These are phyloP conservation scores for Datnioides undecimradiatus DNA, from an alignment of 2,113 vertebrate species.

Conservation along the genomic window DNA sequence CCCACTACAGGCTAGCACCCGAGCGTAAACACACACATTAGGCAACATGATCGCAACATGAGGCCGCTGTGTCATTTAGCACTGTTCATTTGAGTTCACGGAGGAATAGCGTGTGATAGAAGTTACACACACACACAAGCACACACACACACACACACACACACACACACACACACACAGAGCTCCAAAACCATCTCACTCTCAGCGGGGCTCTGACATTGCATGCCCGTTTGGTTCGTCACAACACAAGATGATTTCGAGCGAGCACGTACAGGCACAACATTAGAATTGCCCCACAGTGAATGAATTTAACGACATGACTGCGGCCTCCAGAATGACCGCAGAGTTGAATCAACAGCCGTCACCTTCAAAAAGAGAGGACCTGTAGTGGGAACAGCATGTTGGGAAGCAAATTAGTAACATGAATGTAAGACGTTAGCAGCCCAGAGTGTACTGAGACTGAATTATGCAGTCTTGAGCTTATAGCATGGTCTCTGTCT, in stretches of 20 bases:
- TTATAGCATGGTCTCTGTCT: too few species aligned
- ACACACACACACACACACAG: neutral
- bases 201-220: neutral
- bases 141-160: neutral
- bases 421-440: too few species aligned
- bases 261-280: neutral
- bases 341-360: too few species aligned
- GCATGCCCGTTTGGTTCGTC: neutral
- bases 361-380: too few species aligned
- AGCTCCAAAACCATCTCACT: neutral
- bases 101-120: neutral
- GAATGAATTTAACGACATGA: too few species aligned
- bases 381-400: too few species aligned
- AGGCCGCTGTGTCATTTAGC: slow-evolving; percentile 4
- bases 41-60: slow-evolving; percentile 18
- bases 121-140: neutral
- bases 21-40: slow-evolving; percentile 21
- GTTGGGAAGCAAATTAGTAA: too few species aligned
- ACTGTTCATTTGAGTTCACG: neutral
- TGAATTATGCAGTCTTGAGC: too few species aligned
- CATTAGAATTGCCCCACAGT: neutral
- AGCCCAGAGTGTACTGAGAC: too few species aligned
- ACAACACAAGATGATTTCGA: neutral
- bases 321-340: too few species aligned
- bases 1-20: neutral